These are phyloP conservation scores for Crossoptilon crossoptilon DNA, from an alignment of 2,797 vertebrate species.

Conservation along the genomic window DNA sequence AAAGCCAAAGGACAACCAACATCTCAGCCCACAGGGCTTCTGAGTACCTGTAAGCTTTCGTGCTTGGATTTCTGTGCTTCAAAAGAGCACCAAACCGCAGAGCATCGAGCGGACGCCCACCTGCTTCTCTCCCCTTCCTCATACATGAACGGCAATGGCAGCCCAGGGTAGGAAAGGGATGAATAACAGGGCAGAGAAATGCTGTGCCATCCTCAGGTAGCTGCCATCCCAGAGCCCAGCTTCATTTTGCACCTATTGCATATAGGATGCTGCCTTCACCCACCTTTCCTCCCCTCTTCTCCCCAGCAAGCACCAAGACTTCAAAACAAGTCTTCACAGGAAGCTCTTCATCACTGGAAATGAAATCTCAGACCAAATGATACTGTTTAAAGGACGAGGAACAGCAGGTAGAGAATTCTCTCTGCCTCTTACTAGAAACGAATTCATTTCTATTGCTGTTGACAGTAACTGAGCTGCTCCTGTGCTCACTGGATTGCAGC, in stretches of 20 bases:
- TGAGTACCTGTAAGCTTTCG: background rate
- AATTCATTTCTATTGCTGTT: slow-evolving; percentile 26
- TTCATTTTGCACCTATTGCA: background rate
- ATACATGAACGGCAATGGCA: rapidly evolving
- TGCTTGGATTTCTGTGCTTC: background rate
- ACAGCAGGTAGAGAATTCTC: background rate
- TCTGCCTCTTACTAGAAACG: background rate
- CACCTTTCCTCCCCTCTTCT: background rate
- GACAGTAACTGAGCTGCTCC: background rate
- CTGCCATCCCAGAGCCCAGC: background rate
- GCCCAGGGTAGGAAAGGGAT: background rate
- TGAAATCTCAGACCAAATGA: background rate
- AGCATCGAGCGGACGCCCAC: background rate
- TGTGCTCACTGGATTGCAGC: background rate
- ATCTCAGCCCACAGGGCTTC: background rate
- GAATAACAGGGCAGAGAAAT: background rate
- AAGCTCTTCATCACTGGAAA: background rate
- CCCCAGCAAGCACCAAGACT: background rate
- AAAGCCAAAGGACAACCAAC: slow-evolving; percentile 9
- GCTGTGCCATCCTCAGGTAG: background rate
- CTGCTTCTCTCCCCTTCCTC: background rate
- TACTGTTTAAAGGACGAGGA: background rate
- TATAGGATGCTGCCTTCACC: background rate
- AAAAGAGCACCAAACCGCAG: background rate
- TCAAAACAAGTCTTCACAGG: background rate